Evolutionary conservation across 92 coral and sea anemone species (phyloP), one percentile per base, ranked within the genome.

Genomic region (Zoanthus sociatus): DNA sequence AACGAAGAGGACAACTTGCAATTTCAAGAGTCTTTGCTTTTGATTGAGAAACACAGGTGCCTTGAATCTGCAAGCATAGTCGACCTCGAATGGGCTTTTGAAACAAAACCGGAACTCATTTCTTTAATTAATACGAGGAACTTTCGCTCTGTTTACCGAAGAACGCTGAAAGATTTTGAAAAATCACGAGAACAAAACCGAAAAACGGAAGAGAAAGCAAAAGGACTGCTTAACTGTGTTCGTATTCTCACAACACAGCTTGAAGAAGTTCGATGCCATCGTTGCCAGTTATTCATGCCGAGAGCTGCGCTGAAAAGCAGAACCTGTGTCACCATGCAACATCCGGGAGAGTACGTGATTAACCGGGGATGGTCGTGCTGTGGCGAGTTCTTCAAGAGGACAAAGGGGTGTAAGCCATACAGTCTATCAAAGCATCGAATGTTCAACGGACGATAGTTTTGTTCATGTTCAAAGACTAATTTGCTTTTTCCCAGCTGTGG

Each of bases 351-450:
- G 58, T 97, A 97, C 66, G 82, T 71, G 53, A 84, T 86, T 50
- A 94, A 92, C 74, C 85, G 88, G 55, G 99, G 99, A 12, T 97
- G 99, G 99, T 84, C 95, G 42, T 97, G 99, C 71, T 97, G 99
- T 78, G 92, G 93, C 47, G 95, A 97, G 94, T 87, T 95, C 17
- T 77, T 89, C 71, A 97, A 97, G 86, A 81, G 94, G 85, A 95
- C 98, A 56, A 85, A 87, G 74, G 99, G 99, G 20, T 97, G 99
- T 73, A 97, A 94, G 51, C 99, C 99, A 17, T 87, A 93, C 11
- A 88, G 92, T 20, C 83, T 97, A 8, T 89, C 95, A 10, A 89
- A 96, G 60, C 99, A 97, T 63, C 92, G 98, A 16, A 88, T 74
- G 5, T 26, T 46, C 9, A 81, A 81, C 73, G 47, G 55, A 10